These are phyloP conservation scores for Ptilonorhynchus violaceus DNA, from an alignment of 2,113 vertebrate species.

Conservation along the genomic window DNA sequence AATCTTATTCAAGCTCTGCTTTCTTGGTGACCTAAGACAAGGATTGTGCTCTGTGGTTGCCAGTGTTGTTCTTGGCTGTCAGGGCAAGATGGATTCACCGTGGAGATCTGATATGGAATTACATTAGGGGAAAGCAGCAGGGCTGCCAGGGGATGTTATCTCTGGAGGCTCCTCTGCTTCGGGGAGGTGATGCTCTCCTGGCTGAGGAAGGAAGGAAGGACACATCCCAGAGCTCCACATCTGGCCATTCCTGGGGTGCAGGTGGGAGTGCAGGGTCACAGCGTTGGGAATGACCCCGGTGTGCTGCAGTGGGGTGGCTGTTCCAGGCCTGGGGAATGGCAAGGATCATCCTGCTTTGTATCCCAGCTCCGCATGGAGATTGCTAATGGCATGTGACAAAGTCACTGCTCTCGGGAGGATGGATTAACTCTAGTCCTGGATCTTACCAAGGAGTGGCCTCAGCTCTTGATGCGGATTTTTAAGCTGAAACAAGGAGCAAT, in stretches of 20 bases:
- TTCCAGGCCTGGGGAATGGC: neutral
- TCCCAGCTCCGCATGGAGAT: neutral
- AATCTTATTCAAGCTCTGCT: neutral
- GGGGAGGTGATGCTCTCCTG: conserved; percentile 3
- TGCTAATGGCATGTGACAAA: neutral
- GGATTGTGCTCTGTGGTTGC: neutral
- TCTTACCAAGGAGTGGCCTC: neutral
- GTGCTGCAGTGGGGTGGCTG: rapidly evolving
- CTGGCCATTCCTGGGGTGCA: neutral
- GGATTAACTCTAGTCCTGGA: neutral
- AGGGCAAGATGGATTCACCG: conserved; percentile 41
- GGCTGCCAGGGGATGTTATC: neutral
- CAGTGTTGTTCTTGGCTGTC: conserved; percentile 57
- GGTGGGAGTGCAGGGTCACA: neutral
- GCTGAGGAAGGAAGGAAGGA: conserved; percentile 18
- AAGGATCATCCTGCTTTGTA: neutral
- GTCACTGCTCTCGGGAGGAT: neutral
- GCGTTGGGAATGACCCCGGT: neutral
- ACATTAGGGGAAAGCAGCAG: conserved; percentile 5
- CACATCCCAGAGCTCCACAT: neutral
- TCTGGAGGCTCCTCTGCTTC: neutral
- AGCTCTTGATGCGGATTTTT: neutral
- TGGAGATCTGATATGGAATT: conserved; percentile 27
- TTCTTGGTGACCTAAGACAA: neutral
- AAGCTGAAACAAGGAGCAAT: neutral